Conservation (phyloP, 1,140 invertebrate genomes). For the Teleogryllus occipitalis region DNA sequence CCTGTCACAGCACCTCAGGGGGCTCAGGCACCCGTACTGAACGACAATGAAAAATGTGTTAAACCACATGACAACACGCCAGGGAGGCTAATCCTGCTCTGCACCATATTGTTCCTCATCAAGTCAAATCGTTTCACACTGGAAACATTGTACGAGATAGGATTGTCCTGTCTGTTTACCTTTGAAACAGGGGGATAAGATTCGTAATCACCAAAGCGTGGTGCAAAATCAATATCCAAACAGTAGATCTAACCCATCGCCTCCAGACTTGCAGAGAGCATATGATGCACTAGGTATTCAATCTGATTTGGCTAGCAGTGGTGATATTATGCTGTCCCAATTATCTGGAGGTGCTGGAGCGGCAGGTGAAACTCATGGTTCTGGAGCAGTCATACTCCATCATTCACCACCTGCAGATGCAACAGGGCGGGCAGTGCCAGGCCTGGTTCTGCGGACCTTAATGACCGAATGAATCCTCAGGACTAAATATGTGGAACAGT, state of each 20-base stretch:
- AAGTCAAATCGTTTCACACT: slow-evolving; percentile 96
- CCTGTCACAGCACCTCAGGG: slow-evolving; percentile 10
- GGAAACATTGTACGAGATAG: slow-evolving; percentile 91
- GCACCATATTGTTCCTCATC: slow-evolving; percentile 97
- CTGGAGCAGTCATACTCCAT: slow-evolving; percentile 21
- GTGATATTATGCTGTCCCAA: slow-evolving; percentile 45
- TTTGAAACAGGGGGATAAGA: slow-evolving; percentile 87
- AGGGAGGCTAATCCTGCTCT: slow-evolving; percentile 80
- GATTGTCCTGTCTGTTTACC: slow-evolving; percentile 98
- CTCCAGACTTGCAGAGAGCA: slow-evolving; percentile 65
- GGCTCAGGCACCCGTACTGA: slow-evolving; percentile 56
- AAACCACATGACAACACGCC: slow-evolving; percentile 96
- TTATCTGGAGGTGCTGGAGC: slow-evolving; percentile 10
- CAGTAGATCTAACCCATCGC: slow-evolving; percentile 46
- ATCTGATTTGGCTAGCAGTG: slow-evolving; percentile 47
- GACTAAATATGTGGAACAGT: slow-evolving; percentile 90
- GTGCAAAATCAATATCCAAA: slow-evolving; percentile 28
- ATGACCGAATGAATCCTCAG: slow-evolving; percentile 72
- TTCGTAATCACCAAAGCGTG: slow-evolving; percentile 53
- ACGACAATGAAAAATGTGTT: slow-evolving; percentile 99
- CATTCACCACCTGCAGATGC: slow-evolving; percentile 32
- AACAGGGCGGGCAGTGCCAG: slow-evolving; percentile 24
- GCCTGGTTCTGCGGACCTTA: slow-evolving; percentile 29
- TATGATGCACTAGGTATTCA: slow-evolving; percentile 75
- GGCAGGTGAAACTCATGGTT: slow-evolving; percentile 11